Conservation (phyloP, 2,797 vertebrate genomes). For the Takifugu ocellatus region DNA sequence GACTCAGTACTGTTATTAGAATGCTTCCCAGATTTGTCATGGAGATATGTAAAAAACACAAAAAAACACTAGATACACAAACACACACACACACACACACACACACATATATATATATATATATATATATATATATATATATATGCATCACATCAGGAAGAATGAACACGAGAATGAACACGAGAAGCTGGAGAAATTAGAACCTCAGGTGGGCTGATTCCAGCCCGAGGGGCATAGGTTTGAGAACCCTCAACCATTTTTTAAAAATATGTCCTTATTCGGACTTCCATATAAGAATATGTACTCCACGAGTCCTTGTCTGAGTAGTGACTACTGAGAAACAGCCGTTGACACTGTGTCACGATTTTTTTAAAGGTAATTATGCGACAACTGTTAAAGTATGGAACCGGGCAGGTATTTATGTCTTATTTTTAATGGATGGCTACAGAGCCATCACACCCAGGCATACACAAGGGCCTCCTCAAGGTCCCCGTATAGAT, state of each 20-base stretch:
- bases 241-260: not conserved
- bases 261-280: constrained; percentile 30
- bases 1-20: not conserved
- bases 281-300: too few species aligned
- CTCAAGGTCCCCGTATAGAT: constrained; percentile 50
- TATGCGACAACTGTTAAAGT: constrained; percentile 64
- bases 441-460: constrained; percentile 24
- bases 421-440: constrained; percentile 57
- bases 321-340: too few species aligned
- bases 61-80: too few species aligned
- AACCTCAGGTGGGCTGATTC: too few species aligned
- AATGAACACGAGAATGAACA: too few species aligned
- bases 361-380: constrained; percentile 69
- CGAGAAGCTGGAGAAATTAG: too few species aligned
- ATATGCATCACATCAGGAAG: too few species aligned
- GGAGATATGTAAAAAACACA: not conserved
- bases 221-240: too few species aligned
- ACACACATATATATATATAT: too few species aligned
- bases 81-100: too few species aligned
- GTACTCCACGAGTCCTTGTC: too few species aligned
- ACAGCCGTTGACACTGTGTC: not conserved
- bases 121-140: too few species aligned
- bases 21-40: not conserved
- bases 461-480: constrained; percentile 4
- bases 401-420: constrained; percentile 52